Percentiles rank a stretch among this genome's conserved stretches.
These are phyloP conservation scores for Pachycephus smyrnensis DNA, from an alignment of 2,888 invertebrate genomes.

Conservation along the genomic window DNA sequence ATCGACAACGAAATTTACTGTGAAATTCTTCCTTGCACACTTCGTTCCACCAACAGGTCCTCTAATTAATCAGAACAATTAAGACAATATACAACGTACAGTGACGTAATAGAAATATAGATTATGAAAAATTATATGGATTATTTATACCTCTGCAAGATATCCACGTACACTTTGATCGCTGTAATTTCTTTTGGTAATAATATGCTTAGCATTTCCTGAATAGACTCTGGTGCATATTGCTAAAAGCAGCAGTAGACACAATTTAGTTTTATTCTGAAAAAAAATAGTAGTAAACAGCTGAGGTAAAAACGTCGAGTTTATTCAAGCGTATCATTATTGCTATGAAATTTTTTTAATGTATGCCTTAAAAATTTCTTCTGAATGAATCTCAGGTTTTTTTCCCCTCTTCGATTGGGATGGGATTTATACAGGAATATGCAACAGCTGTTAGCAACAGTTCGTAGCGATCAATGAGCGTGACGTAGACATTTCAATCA, in stretches of 20 bases:
- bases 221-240: slow-evolving; percentile 36
- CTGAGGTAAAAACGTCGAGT: neutral
- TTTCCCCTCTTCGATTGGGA: neutral
- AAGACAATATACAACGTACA: neutral
- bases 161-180: slow-evolving; percentile 86
- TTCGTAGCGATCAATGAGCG: slow-evolving; percentile 3
- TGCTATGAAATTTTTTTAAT: neutral
- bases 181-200: slow-evolving; percentile 79
- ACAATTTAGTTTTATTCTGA: slow-evolving; percentile 16
- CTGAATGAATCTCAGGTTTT: neutral
- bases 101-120: neutral
- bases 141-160: slow-evolving; percentile 78
- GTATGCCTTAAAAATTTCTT: neutral
- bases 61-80: slow-evolving; percentile 69
- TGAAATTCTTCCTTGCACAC: slow-evolving; percentile 94
- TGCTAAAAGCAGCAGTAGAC: slow-evolving; percentile 34
- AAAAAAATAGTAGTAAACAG: neutral
- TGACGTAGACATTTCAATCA: slow-evolving; percentile 2
- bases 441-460: slow-evolving; percentile 26
- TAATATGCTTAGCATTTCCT: slow-evolving; percentile 44
- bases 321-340: neutral
- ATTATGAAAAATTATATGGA: neutral
- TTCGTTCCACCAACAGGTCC: slow-evolving; percentile 95
- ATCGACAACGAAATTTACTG: slow-evolving; percentile 86
- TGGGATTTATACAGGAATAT: slow-evolving; percentile 3